phyloP scores from a whole-genome alignment of 2,113 vertebrate species.

The Pipa parva region DNA sequence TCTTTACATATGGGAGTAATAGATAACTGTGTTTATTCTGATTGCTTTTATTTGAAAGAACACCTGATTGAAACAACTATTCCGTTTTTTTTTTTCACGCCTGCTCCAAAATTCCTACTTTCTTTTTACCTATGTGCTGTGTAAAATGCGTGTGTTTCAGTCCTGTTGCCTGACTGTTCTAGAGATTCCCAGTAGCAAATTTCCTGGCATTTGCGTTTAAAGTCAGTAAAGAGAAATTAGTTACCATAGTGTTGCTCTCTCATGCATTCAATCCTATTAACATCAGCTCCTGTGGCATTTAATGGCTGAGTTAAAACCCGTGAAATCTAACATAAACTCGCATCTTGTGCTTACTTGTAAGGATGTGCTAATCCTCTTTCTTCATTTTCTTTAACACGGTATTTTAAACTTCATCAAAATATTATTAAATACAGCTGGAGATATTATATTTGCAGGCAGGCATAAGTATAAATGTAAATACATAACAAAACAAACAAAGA shows the following conservation, averaged over 20 bases:
- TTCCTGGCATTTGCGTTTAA: constrained; percentile 34
- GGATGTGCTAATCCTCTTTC: background rate
- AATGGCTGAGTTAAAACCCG: constrained; percentile 28
- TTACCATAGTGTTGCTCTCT: constrained; percentile 17
- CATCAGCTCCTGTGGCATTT: constrained; percentile 11
- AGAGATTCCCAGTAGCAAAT: constrained; percentile 22
- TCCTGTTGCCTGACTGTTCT: constrained; percentile 36
- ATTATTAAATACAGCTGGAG: constrained; percentile 22
- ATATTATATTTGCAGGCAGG: constrained; percentile 4
- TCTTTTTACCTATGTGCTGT: constrained; percentile 37
- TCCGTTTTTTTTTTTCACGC: constrained; percentile 26
- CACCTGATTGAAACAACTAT: constrained; percentile 16
- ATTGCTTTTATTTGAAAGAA: background rate
- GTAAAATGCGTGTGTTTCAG: constrained; percentile 24
- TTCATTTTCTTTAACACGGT: constrained; percentile 13
- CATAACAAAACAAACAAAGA: constrained; percentile 17
- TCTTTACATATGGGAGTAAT: constrained; percentile 5
- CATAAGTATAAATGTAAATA: constrained; percentile 21
- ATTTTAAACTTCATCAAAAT: constrained; percentile 1
- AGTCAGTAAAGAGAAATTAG: constrained; percentile 26
- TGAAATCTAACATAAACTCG: constrained; percentile 31
- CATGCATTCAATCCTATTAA: constrained; percentile 26
- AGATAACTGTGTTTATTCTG: constrained; percentile 17
- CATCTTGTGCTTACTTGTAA: constrained; percentile 41
- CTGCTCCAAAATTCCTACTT: too few relatives aligned